Conservation (phyloP, 1,140 invertebrate genomes). For the Rhagoletis pomonella region DNA sequence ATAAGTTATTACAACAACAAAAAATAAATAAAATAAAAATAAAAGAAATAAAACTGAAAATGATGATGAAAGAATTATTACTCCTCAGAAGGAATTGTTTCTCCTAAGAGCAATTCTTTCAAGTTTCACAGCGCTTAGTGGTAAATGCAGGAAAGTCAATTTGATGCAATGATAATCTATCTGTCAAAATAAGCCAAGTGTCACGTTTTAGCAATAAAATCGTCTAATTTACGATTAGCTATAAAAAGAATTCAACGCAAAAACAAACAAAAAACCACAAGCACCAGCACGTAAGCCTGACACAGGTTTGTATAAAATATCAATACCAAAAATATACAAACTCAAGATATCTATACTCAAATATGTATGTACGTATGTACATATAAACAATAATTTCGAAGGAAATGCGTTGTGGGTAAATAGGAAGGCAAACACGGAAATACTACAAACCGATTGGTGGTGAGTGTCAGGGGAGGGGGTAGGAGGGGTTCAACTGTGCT, state of each 20-base stretch:
- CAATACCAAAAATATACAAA: not conserved
- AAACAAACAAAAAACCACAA: not conserved
- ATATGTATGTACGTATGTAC: too few species aligned
- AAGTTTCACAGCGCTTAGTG: not conserved
- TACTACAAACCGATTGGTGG: too few species aligned
- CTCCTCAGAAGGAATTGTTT: not conserved
- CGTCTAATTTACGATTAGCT: constrained; percentile 37
- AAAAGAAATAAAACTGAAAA: not conserved
- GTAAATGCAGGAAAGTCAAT: constrained; percentile 19
- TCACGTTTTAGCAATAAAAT: constrained; percentile 46
- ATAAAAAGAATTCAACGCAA: not conserved
- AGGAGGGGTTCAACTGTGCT: not conserved
- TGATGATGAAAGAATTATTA: not conserved
- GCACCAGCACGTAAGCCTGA: too few species aligned
- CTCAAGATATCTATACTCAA: too few species aligned
- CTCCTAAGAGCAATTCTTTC: not conserved
- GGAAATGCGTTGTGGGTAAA: not conserved
- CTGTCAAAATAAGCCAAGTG: constrained; percentile 27
- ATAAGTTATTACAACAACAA: not conserved
- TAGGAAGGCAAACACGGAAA: not conserved
- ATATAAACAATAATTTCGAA: not conserved
- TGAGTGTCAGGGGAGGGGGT: too few species aligned
- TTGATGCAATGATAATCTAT: constrained; percentile 6
- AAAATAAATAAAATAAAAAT: not conserved
- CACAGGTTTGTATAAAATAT: not conserved